phyloP scores from a whole-genome alignment of 2,113 vertebrate genomes.

The Leucoraja erinaceus region DNA sequence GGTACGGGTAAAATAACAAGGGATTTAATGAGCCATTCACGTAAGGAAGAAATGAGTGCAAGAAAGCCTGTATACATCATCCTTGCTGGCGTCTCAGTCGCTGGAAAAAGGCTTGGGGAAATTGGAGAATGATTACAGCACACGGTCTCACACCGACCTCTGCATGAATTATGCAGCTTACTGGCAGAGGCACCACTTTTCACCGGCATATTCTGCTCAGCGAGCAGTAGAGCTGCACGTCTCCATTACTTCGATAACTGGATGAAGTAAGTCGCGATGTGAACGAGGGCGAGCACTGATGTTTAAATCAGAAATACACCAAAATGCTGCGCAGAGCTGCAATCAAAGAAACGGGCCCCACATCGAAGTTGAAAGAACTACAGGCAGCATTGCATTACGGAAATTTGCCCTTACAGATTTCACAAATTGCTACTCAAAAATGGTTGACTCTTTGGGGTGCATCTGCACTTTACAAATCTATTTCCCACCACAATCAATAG shows the following conservation, averaged over 20 bases:
- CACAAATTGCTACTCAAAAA: too few species aligned
- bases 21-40: background rate
- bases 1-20: background rate
- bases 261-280: too few species aligned
- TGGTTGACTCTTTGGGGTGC: too few species aligned
- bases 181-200: background rate
- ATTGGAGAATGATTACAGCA: background rate
- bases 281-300: too few species aligned
- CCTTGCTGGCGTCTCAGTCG: background rate
- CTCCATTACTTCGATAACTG: background rate
- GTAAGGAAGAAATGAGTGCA: background rate
- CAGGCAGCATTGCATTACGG: too few species aligned
- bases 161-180: slow-evolving; percentile 17
- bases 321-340: too few species aligned
- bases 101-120: background rate
- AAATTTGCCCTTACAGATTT: too few species aligned
- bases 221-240: background rate
- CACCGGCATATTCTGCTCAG: background rate
- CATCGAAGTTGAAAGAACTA: too few species aligned
- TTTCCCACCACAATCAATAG: too few species aligned
- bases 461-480: too few species aligned
- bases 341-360: too few species aligned
- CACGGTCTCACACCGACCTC: background rate
- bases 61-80: background rate
- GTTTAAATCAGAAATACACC: too few species aligned